These are phyloP conservation scores for Calonectris borealis DNA, from an alignment of 2,113 vertebrate genomes.

Conservation along the genomic window DNA sequence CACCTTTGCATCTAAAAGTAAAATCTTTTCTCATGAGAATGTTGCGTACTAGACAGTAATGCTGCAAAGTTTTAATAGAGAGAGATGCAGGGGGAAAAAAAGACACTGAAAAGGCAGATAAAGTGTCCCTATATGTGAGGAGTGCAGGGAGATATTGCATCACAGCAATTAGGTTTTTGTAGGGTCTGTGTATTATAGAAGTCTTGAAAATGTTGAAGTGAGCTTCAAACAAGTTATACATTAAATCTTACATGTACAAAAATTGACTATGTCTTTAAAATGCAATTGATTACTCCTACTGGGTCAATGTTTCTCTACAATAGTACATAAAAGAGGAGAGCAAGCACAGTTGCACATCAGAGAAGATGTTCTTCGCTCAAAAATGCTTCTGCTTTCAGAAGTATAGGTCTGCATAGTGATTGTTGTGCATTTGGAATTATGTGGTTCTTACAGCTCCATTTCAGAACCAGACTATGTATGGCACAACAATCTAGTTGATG, in stretches of 20 bases:
- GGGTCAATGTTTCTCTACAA: neutral
- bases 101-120: neutral
- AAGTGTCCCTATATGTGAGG: neutral
- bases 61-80: neutral
- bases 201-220: neutral
- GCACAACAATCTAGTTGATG: neutral
- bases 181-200: neutral
- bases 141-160: neutral
- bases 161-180: neutral
- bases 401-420: neutral
- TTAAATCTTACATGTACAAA: neutral
- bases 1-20: neutral
- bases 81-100: fast-evolving
- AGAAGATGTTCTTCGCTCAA: neutral
- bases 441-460: neutral
- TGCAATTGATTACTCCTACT: neutral
- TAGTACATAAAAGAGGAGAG: neutral
- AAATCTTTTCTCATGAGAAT: neutral
- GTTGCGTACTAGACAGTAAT: neutral
- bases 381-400: neutral
- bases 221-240: neutral
- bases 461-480: neutral
- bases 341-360: neutral
- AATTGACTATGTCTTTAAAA: neutral
- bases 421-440: neutral